Conservation (phyloP, 1,140 invertebrate genomes). For the Penaeus indicus region DNA sequence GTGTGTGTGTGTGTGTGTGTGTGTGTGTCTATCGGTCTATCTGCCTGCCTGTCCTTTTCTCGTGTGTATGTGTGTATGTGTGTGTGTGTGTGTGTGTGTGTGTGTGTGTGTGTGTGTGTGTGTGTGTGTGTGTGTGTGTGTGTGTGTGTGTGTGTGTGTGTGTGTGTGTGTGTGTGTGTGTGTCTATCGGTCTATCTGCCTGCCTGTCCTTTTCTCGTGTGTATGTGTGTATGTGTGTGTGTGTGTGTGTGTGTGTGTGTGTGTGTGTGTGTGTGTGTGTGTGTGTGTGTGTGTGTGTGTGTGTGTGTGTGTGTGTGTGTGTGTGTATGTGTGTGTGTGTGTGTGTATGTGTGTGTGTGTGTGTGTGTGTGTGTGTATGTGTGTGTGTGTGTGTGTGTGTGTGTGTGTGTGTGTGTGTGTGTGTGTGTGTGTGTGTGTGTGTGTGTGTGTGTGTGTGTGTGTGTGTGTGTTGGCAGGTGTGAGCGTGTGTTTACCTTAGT, state of each 20-base stretch:
- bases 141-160: constrained; percentile 8
- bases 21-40: no score
- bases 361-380: not conserved
- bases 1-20: constrained; percentile 27
- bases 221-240: not conserved
- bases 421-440: constrained; percentile 3
- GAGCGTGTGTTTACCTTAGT: not conserved
- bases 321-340: constrained; percentile 37
- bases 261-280: constrained; percentile 37
- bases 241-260: not conserved
- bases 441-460: constrained; percentile 19
- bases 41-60: no score
- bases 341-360: constrained; percentile 3
- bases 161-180: not conserved
- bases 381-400: not conserved
- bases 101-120: constrained; percentile 31
- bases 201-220: not conserved
- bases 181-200: not conserved
- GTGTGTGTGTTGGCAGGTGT: constrained; percentile 15
- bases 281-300: constrained; percentile 23
- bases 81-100: constrained; percentile 16
- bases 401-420: not conserved
- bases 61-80: constrained; percentile 14
- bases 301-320: constrained; percentile 1
- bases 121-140: constrained; percentile 11